A percentile compares a stretch with the other conserved stretches of the same genome.
Evolutionary conservation across 2,113 vertebrate genomes (phyloP).

Genomic region (Acrocephalus arundinaceus): DNA sequence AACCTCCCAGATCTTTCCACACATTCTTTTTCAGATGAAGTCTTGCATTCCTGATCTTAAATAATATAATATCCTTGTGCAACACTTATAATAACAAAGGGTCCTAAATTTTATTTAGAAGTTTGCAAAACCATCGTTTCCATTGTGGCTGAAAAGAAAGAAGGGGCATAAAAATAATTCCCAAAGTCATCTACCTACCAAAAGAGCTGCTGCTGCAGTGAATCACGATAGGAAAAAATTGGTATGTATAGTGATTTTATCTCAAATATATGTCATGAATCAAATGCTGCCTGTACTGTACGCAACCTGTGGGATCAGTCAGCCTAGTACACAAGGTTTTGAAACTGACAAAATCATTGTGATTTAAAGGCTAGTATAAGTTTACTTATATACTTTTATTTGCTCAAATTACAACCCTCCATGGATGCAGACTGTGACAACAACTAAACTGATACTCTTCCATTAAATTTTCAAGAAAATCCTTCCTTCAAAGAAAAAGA

Average conservation of each 20-base stretch:
- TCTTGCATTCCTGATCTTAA: not conserved
- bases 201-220: not conserved
- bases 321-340: not conserved
- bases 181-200: not conserved
- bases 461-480: constrained; percentile 17
- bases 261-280: not conserved
- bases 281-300: not conserved
- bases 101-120: not conserved
- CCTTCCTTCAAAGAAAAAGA: not conserved
- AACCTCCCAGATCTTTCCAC: not conserved
- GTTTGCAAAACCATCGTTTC: not conserved
- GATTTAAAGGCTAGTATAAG: constrained; percentile 31
- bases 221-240: not conserved
- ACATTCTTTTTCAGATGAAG: not conserved
- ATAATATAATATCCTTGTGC: not conserved
- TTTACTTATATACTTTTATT: constrained; percentile 17
- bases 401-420: not conserved
- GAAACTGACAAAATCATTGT: not conserved
- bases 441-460: not conserved
- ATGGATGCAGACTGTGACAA: not conserved
- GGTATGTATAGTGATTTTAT: not conserved
- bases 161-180: not conserved
- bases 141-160: not conserved
- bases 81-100: not conserved
- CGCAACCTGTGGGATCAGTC: not conserved